Evolutionary conservation across 2,113 vertebrate genomes (phyloP).

Genomic region (Glareola pratincola): DNA sequence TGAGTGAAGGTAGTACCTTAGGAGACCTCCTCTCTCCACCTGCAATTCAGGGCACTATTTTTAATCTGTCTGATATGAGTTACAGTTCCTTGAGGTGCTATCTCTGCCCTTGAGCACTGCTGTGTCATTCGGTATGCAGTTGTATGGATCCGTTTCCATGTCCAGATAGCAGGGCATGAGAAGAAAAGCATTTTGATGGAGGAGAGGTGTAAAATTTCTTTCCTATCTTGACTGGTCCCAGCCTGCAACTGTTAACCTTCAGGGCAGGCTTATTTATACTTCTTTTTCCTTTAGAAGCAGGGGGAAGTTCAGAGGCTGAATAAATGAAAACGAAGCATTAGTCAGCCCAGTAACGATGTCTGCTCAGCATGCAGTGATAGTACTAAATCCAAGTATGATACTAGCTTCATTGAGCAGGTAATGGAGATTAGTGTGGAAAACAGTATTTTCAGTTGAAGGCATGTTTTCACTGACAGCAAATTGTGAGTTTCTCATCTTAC

Average conservation of each 20-base stretch:
- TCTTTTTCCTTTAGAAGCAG: not conserved
- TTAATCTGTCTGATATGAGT: not conserved
- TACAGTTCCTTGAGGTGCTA: not conserved
- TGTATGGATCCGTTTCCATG: accelerated
- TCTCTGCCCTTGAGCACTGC: not conserved
- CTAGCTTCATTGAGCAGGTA: not conserved
- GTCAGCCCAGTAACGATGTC: not conserved
- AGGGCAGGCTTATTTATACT: not conserved
- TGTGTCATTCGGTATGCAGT: not conserved
- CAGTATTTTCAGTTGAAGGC: not conserved
- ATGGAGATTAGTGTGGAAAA: not conserved
- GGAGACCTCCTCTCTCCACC: not conserved
- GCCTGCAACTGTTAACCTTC: not conserved
- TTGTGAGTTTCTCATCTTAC: not conserved
- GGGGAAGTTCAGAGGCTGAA: not conserved
- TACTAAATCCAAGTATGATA: not conserved
- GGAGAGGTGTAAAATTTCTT: not conserved
- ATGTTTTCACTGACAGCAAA: not conserved
- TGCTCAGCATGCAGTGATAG: not conserved
- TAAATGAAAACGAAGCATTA: not conserved
- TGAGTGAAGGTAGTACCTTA: not conserved
- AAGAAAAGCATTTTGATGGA: not conserved
- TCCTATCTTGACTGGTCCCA: not conserved
- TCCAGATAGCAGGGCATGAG: not conserved
- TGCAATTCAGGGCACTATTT: not conserved